phyloP scores from a whole-genome alignment of 2,113 vertebrate genomes.

The Thymallus thymallus region DNA sequence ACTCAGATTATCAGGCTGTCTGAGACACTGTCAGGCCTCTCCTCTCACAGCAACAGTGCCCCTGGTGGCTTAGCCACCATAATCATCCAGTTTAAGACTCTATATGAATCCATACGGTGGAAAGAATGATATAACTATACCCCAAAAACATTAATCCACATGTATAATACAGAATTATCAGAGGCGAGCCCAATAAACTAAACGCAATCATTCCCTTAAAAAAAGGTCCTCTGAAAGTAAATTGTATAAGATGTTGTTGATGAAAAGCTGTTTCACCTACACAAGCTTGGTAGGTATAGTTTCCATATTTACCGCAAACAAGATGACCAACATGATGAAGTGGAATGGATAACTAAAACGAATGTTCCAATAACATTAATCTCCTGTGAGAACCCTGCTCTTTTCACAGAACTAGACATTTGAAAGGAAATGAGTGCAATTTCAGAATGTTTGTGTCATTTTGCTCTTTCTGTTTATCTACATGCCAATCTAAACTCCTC shows the following conservation, averaged over 20 bases:
- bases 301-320: too few species aligned
- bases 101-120: not conserved
- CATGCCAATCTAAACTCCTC: not conserved
- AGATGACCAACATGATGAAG: too few species aligned
- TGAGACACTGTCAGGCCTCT: not conserved
- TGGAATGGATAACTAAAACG: too few species aligned
- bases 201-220: too few species aligned
- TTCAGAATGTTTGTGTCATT: not conserved
- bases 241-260: too few species aligned
- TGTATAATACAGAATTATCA: not conserved
- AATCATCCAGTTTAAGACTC: not conserved
- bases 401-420: not conserved
- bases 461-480: not conserved
- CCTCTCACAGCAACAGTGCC: not conserved
- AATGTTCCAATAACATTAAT: too few species aligned
- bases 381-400: too few species aligned
- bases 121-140: not conserved
- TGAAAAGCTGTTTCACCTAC: too few species aligned
- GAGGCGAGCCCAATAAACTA: not conserved
- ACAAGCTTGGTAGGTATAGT: too few species aligned
- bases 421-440: not conserved
- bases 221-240: too few species aligned
- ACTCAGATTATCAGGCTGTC: conserved; percentile 2
- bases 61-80: conserved; percentile 10
- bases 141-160: not conserved